Percentiles rank a stretch among this genome's conserved stretches.
Conservation (phyloP, 2,888 invertebrate genomes). For the Coleophora deauratella region DNA sequence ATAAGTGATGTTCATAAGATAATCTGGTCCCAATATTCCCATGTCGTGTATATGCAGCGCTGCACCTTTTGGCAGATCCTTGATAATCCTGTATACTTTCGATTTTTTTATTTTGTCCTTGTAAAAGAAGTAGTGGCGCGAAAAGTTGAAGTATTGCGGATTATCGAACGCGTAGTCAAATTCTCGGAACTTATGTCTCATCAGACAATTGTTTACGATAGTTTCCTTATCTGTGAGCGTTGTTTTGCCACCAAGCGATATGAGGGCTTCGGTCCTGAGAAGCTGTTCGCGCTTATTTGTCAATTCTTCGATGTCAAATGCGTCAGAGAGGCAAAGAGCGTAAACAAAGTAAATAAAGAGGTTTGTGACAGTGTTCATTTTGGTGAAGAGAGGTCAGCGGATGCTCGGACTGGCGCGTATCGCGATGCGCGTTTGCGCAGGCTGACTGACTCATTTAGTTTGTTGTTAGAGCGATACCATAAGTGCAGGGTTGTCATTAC, state of each 20-base stretch:
- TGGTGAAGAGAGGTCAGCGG: background rate
- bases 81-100: conserved; percentile 78
- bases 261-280: conserved; percentile 56
- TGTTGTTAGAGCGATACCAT: too few species aligned
- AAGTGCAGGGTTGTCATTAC: too few species aligned
- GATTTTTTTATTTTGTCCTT: conserved; percentile 74
- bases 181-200: conserved; percentile 72
- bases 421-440: too few species aligned
- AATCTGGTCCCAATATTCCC: conserved; percentile 76
- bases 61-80: conserved; percentile 83
- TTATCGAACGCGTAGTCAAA: conserved; percentile 66
- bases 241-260: conserved; percentile 67
- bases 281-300: conserved; percentile 48
- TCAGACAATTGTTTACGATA: conserved; percentile 71
- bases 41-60: conserved; percentile 81
- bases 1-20: conserved; percentile 77
- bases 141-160: conserved; percentile 75
- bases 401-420: background rate
- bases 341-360: conserved; percentile 17
- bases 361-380: background rate
- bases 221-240: conserved; percentile 62
- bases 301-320: conserved; percentile 14
- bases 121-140: conserved; percentile 78
- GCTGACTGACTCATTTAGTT: too few species aligned
- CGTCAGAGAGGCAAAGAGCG: conserved; percentile 13